Conservation (phyloP, 2,888 invertebrate species). For the Lasioglossum vierecki region DNA sequence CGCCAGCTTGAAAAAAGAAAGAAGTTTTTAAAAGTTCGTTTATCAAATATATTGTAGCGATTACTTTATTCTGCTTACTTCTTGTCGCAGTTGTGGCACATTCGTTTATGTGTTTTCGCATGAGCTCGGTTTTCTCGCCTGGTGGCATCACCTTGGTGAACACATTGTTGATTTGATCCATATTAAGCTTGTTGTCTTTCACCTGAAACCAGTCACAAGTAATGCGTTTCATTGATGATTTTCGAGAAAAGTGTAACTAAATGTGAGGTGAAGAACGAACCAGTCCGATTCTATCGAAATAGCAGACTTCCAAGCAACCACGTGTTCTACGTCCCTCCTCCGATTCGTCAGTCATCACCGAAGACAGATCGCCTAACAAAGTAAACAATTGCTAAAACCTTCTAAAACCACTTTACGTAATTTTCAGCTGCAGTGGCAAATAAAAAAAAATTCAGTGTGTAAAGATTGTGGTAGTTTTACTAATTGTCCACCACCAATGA, state of each 20-base stretch:
- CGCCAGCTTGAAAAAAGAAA: not conserved
- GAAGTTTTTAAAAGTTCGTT: too few relatives aligned
- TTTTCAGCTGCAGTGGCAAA: not conserved
- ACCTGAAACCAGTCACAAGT: slow-evolving; percentile 15
- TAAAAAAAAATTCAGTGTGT: not conserved
- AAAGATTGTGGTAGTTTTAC: too few relatives aligned
- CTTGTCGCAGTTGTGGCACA: not conserved
- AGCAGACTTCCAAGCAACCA: slow-evolving; percentile 18
- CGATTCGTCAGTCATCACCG: not conserved
- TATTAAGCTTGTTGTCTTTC: not conserved
- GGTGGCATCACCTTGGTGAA: not conserved
- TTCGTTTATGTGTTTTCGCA: not conserved
- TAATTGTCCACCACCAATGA: not conserved
- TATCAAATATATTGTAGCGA: not conserved
- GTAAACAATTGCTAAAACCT: not conserved
- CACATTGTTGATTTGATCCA: not conserved
- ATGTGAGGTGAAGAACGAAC: slow-evolving; percentile 13
- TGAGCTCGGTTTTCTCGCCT: not conserved
- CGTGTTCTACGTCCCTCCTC: slow-evolving; percentile 9
- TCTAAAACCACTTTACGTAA: not conserved
- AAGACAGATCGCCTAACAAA: slow-evolving; percentile 3
- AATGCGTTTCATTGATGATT: too few relatives aligned
- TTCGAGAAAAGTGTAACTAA: not conserved
- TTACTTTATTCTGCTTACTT: slow-evolving; percentile 4
- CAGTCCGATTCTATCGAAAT: slow-evolving; percentile 10